Percentiles rank a stretch among this genome's conserved stretches.
phyloP scores from a whole-genome alignment of 1,140 invertebrate genomes.

The Drosophila cardini region DNA sequence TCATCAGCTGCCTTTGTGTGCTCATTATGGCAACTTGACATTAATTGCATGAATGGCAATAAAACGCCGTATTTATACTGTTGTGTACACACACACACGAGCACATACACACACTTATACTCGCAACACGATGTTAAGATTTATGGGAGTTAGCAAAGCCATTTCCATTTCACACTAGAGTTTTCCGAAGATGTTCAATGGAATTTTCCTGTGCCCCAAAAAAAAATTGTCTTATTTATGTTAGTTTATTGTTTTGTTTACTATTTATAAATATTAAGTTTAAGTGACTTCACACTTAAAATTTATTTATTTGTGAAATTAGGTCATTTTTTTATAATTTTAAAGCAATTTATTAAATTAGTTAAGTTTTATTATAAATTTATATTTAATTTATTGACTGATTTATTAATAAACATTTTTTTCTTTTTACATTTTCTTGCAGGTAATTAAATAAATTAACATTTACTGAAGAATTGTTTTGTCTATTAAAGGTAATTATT shows the following conservation, averaged over 20 bases:
- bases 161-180: slow-evolving; percentile 2
- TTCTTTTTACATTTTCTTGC: too few relatives aligned
- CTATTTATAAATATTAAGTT: not conserved
- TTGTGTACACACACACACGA: slow-evolving; percentile 31
- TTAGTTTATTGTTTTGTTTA: not conserved
- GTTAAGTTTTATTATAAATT: too few relatives aligned
- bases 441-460: too few relatives aligned
- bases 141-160: not conserved
- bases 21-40: slow-evolving; percentile 78
- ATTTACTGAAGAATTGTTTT: too few relatives aligned
- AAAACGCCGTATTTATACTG: slow-evolving; percentile 39
- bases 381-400: too few relatives aligned
- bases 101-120: slow-evolving; percentile 8
- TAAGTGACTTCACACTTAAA: not conserved
- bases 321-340: too few relatives aligned
- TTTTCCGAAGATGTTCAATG: not conserved
- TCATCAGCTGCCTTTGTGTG: slow-evolving; percentile 74
- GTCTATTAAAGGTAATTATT: too few relatives aligned
- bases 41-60: slow-evolving; percentile 72
- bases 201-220: not conserved
- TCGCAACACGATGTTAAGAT: not conserved
- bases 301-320: too few relatives aligned
- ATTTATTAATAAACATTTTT: too few relatives aligned
- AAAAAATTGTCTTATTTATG: too few relatives aligned
- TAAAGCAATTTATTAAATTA: too few relatives aligned